Evolutionary conservation across 2,797 vertebrate genomes (phyloP), one percentile per base, ranked within the genome.

Genomic region (Enteromius trimaculatus): DNA sequence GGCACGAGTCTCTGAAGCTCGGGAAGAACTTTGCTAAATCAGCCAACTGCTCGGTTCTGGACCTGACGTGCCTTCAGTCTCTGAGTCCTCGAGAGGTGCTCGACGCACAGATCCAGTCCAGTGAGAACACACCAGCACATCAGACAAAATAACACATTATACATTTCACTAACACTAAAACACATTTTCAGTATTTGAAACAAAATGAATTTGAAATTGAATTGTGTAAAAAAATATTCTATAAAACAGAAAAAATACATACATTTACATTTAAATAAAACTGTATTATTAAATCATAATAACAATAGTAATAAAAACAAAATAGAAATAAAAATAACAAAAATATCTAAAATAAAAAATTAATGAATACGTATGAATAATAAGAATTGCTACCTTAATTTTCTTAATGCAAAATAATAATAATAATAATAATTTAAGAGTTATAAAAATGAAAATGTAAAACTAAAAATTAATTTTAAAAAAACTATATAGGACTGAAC

Each of bases 101-200:
- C n/a, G 65, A 88, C 2, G 93, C 93, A 34, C 94, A 95, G 92
- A 94, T 94, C 81, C 93, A 93, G 89, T 94, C 93, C 89, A 94
- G 94, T 95, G 92, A 82, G 80, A 68, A 39, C 47, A 71, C 13
- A 26, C 42, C 72, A 58, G 65, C 60, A 87, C 64, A 55, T 13
- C 37, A 62, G 21, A 19, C 8, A 53, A 0, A 75, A 23, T 11
- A 1, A 23, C 9, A 10, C 3, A 4, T n/a, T 55, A 55, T 55
- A 55, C 1, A 55, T 55, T 55, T 10, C 21, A 23, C 21, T 10
- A n/a, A 51, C 19, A 53, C 19, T 8, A 53, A 58, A 23, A 23
- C 21, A 55, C 1, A 51, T 3, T 3, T 7, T 8, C 53, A 9
- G 8, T n/a, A 55, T n/a, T 55, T 10, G 19, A 55, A 55, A 55